phyloP scores from a whole-genome alignment of 1,140 invertebrate genomes.

The Drosophila elegans region DNA sequence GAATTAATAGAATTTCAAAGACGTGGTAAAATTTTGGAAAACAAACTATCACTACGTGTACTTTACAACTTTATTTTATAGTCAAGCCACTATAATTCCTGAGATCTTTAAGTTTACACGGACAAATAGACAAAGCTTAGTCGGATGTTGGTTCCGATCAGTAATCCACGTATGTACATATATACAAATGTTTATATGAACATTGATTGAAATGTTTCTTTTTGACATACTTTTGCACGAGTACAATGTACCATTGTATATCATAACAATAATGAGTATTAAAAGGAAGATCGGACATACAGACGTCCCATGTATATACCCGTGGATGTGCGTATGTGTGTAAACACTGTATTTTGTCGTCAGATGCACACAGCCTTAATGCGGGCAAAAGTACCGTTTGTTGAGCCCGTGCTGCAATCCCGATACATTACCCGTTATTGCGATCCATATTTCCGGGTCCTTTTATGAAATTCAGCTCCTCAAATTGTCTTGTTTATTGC shows the following conservation, averaged over 20 bases:
- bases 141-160: not conserved
- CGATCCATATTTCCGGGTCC: slow-evolving; percentile 64
- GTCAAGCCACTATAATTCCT: not conserved
- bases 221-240: not conserved
- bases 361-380: not conserved
- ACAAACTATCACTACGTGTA: too few species aligned
- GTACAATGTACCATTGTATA: not conserved
- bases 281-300: slow-evolving; percentile 7
- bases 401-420: not conserved
- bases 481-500: slow-evolving; percentile 59
- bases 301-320: slow-evolving; percentile 34
- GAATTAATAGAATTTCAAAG: too few species aligned
- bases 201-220: too few species aligned
- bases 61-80: not conserved
- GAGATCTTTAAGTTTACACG: not conserved
- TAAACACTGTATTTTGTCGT: slow-evolving; percentile 41
- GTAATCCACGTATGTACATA: not conserved
- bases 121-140: not conserved
- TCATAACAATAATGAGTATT: not conserved
- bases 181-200: too few species aligned
- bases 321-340: slow-evolving; percentile 30
- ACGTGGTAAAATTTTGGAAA: too few species aligned
- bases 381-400: not conserved
- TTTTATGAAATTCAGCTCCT: slow-evolving; percentile 35
- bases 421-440: slow-evolving; percentile 71